Percentiles rank a stretch among this genome's conserved stretches.
These are phyloP conservation scores for Drosophila sordidapex DNA, from an alignment of 2,888 invertebrate genomes.

Conservation along the genomic window DNA sequence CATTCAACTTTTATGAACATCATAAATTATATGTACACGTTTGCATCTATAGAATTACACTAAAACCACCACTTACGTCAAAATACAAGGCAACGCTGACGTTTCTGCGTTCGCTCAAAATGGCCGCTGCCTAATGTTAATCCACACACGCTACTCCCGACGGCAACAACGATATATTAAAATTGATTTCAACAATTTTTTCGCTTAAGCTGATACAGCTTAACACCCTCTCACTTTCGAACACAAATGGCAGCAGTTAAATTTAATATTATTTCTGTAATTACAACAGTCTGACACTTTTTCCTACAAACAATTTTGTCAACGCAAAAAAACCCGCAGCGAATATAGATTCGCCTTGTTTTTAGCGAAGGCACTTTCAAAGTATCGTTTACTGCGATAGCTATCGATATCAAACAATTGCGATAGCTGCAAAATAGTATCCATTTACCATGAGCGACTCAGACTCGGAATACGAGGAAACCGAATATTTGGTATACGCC, in stretches of 20 bases:
- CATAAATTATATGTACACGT: not conserved
- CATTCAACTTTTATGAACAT: not conserved
- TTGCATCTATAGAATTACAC: not conserved
- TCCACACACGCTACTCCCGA: constrained; percentile 43
- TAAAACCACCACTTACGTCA: constrained; percentile 50
- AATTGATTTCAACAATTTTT: constrained; percentile 9
- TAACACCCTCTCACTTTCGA: constrained; percentile 1
- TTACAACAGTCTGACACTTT: constrained; percentile 54
- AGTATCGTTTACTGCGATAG: constrained; percentile 12
- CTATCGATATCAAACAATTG: constrained; percentile 35
- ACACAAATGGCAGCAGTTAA: constrained; percentile 10
- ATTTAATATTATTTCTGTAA: constrained; percentile 39
- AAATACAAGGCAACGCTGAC: constrained; percentile 60
- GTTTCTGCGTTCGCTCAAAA: constrained; percentile 76
- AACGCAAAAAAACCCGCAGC: constrained; percentile 51
- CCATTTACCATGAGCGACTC: constrained; percentile 74
- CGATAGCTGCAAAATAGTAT: not conserved
- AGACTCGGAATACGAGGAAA: constrained; percentile 83
- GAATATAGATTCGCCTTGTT: constrained; percentile 62
- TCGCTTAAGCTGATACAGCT: not conserved
- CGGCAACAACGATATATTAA: constrained; percentile 14
- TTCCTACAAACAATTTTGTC: constrained; percentile 60
- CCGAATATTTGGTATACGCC: constrained; percentile 82
- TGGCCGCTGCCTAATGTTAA: constrained; percentile 66
- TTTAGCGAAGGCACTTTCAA: constrained; percentile 30